Base-by-base conservation (phyloP, 2,888 invertebrate species). In the Halocaridina rubra region DNA sequence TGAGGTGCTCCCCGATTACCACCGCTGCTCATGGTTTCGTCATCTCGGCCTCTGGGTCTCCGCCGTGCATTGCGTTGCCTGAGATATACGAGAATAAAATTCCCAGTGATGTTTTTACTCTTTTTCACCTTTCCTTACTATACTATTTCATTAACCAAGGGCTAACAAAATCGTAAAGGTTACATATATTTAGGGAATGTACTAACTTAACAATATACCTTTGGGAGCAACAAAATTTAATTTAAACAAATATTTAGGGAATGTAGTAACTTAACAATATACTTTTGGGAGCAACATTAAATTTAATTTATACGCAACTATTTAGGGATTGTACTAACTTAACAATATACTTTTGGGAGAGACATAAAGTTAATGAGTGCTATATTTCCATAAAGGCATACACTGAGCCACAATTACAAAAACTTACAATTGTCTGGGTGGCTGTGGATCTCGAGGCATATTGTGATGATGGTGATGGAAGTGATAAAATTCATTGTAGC, bases 391-490 rank as follows among this genome's bases (percentile, higher is more conserved):
- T n/a, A n/a, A n/a, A n/a, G n/a, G n/a, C n/a, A n/a, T n/a, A n/a
- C 7, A 64, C 24, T 0, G 4, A 29, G 16, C 19, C 24, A 24
- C 19, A 67, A 67, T 16, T 10, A 13, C 13, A 16, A 67, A 32
- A 46, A 84, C 84, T 84, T 59, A 84, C 84, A 84, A 27, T 32
- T 78, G 84, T 30, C 84, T 77, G 10, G 76, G 53, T n/a, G 57
- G 76, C 75, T 85, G 85, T 24, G 80, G 85, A 39, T 84, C 84
- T 39, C 84, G 69, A 13, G 32, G 24, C 32, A 57, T 33, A n/a
- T 53, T 77, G 39, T 82, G 77, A 13, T 59, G 74, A 22, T 32
- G 69, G 32, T 69, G 57, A 24, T 81, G 74, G 74, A 27, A 46
- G 46, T 80, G 80, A 46, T 81, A 77, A 59, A 72, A 64, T 33